Base-by-base conservation (phyloP, 2,888 invertebrate genomes). In the Lagria hirta region DNA sequence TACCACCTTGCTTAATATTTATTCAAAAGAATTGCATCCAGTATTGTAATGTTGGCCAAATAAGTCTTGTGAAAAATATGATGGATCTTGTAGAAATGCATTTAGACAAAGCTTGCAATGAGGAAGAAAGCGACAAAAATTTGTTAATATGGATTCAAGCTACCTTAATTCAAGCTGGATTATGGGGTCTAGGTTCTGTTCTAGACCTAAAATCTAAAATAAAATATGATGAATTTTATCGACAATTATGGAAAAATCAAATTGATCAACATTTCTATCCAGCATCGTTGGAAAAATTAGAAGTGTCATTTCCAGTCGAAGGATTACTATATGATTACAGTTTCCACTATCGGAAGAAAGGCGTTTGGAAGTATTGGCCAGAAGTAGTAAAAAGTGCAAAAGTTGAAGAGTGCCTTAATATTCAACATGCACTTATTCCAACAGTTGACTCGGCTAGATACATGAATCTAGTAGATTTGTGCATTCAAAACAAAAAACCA, bases 151-250 rank as follows among this genome's bases (percentile, higher is more conserved):
- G 91, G 84, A 75, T 87, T 48, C 81, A 90, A 69, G 88, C 87
- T 1, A 77, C 88, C 0, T 80, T 89, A 52, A 74, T 92, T 60
- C 82, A 82, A 61, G 78, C 86, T 1, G 70, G 88, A 28, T 78
- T 86, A 2, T 95, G 95, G 95, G 90, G 92, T 1, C 71, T 93
- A 12, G 94, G 84, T 1, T 92, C 91, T 1, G 82, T 87, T 40
- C 71, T 93, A 17, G 84, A 92, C 65, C 72, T 75, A 0, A 78
- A 82, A 27, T 88, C 92, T 0, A 77, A 89, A 8, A 76, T 75
- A 48, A 78, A 75, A 54, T 88, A 80, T 56, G 85, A 88, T 64
- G 76, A 75, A 6, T 79, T 80, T 60, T 73, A 82, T 3, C 77
- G 78, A 63, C 75, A 74, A 48, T 71, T 78, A 11, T 78, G 76